Percentiles rank a stretch among this genome's conserved stretches.
phyloP scores from a whole-genome alignment of 2,888 invertebrate species.

The Synanthedon vespiformis region DNA sequence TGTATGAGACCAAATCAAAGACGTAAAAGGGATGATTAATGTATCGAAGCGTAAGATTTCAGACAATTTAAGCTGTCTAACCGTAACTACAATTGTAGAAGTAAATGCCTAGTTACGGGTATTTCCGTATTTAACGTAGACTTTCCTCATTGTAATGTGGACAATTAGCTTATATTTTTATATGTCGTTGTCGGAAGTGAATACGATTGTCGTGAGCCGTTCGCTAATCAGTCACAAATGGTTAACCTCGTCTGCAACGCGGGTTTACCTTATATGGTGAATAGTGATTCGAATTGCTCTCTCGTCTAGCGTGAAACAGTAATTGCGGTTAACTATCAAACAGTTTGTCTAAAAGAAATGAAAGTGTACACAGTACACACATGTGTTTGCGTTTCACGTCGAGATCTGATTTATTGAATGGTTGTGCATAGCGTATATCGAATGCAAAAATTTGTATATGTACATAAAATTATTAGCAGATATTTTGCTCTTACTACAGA shows the following conservation, averaged over 20 bases:
- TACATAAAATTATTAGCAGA: no score
- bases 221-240: background rate
- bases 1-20: no score
- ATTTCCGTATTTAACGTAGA: background rate
- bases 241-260: slow-evolving; percentile 20
- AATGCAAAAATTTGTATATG: no score
- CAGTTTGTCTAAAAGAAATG: no score
- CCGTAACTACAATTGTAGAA: background rate
- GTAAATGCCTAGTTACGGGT: background rate
- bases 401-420: no score
- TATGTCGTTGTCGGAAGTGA: background rate
- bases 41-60: no score
- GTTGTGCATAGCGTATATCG: no score
- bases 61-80: no score
- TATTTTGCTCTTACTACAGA: no score
- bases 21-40: no score
- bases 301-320: background rate
- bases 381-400: no score
- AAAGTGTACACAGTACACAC: no score
- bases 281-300: background rate
- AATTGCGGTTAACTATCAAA: background rate
- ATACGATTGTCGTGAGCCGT: background rate
- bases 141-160: slow-evolving; percentile 2
- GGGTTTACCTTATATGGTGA: slow-evolving; percentile 25
- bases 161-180: background rate